Evolutionary conservation across 2,888 invertebrate species (phyloP), one percentile per base, ranked within the genome.

Genomic region (Mythimna albipuncta): DNA sequence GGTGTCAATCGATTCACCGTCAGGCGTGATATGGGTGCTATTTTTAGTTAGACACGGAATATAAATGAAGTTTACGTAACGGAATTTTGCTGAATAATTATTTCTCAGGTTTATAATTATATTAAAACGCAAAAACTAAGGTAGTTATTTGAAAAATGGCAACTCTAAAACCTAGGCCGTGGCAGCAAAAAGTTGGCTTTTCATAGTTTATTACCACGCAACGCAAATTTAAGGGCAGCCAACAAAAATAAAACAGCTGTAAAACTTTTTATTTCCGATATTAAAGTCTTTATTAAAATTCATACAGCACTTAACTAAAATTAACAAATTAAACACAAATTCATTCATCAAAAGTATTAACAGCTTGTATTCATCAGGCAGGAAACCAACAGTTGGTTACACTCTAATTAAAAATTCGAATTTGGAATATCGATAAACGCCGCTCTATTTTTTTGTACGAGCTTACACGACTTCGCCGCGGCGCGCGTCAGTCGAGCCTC

Each of bases 401-500:
- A 81, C 80, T 75, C 63, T 85, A 83, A 86, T 86, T 83, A 79
- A 84, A 88, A 88, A 85, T 87, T 88, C 72, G 83, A 88, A 90
- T 88, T 88, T 86, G 82, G 84, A 87, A 87, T 87, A 84, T 85
- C 84, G 84, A 85, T 80, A 84, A 83, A 75, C 78, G 69, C 75
- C 78, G 84, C 85, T 86, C 85, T 87, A 86, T 85, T 85, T 88
- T 88, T 86, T 83, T 80, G 69, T 71, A 64, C 79, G 80, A 84
- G 84, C 84, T 81, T 76, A 77, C 75, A 72, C 75, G 75, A 77
- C 83, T 83, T 81, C 76, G 81, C 75, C 75, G 78, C 79, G 79
- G 71, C 83, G 77, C 82, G 75, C 86, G 86, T 82, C 90, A 92
- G 92, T 93, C 86, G 89, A 79, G 91, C 90, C 81, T 81, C 72